A percentile compares a stretch with the other conserved stretches of the same genome.
Evolutionary conservation across 2,797 vertebrate genomes (phyloP).

Genomic region (Acipenser transmontanus): DNA sequence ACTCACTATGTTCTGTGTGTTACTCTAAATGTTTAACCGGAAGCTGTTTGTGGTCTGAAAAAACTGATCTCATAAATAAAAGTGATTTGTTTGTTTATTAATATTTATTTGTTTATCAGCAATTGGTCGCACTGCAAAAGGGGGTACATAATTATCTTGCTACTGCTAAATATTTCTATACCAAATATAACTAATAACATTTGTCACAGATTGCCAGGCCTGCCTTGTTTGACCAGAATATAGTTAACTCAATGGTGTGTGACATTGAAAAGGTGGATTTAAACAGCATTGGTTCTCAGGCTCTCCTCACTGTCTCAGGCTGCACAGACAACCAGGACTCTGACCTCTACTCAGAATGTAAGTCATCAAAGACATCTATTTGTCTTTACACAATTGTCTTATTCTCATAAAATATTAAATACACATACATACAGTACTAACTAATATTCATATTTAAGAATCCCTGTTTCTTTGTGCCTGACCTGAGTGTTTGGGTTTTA

Average conservation of each 20-base stretch:
- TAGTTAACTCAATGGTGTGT: conserved; percentile 87
- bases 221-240: conserved; percentile 89
- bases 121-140: no score
- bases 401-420: not conserved
- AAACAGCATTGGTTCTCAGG: conserved; percentile 88
- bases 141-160: no score
- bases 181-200: no score
- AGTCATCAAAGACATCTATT: conserved; percentile 35
- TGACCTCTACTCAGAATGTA: conserved; percentile 89
- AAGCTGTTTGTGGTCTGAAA: no score
- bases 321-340: conserved; percentile 59
- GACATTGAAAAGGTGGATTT: conserved; percentile 94
- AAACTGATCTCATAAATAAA: no score
- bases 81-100: no score
- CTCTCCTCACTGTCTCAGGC: conserved; percentile 73
- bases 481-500: no score
- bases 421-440: not conserved
- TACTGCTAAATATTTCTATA: no score
- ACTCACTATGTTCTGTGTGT: not conserved
- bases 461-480: no score
- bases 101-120: no score
- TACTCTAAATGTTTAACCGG: no score
- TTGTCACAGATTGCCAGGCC: conserved; percentile 84
- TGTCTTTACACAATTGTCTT: not conserved
- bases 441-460: no score